phyloP scores from a whole-genome alignment of 1,140 invertebrate genomes.

The Nixonia krombeini region DNA sequence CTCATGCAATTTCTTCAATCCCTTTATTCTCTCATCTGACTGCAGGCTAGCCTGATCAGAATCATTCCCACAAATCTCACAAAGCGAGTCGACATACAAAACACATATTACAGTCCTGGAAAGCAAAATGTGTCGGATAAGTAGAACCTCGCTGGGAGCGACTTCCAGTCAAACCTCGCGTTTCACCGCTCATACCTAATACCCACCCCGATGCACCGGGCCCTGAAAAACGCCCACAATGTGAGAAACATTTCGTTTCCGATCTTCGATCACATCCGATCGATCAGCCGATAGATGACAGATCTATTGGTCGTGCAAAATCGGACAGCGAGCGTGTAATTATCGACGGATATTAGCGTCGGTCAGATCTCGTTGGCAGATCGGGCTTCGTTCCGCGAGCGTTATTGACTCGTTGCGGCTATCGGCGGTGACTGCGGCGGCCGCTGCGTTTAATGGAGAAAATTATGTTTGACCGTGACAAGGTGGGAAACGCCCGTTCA shows the following conservation, averaged over 20 bases:
- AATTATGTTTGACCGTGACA: conserved; percentile 55
- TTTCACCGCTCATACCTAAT: no score
- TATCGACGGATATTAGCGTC: conserved; percentile 53
- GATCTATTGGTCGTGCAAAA: conserved; percentile 33
- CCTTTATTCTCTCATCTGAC: no score
- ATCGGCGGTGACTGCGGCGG: conserved; percentile 18
- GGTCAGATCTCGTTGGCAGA: conserved; percentile 41
- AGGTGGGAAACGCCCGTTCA: conserved; percentile 52
- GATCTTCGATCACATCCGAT: conserved; percentile 5
- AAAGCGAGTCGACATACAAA: no score
- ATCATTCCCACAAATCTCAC: no score
- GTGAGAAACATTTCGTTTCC: conserved; percentile 10
- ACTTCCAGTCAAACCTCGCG: no score
- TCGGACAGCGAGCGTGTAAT: conserved; percentile 56
- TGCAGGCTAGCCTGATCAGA: no score
- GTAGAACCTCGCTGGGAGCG: no score
- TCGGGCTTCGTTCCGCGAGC: conserved; percentile 37
- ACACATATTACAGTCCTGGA: no score
- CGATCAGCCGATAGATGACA: conserved; percentile 39
- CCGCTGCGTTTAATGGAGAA: conserved; percentile 48
- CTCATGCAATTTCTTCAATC: no score
- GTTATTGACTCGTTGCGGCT: conserved; percentile 57
- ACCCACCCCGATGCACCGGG: no score
- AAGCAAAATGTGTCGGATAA: no score
- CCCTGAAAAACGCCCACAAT: no score